Conservation (phyloP, 2,888 invertebrate genomes). For the Aquatica leii region DNA sequence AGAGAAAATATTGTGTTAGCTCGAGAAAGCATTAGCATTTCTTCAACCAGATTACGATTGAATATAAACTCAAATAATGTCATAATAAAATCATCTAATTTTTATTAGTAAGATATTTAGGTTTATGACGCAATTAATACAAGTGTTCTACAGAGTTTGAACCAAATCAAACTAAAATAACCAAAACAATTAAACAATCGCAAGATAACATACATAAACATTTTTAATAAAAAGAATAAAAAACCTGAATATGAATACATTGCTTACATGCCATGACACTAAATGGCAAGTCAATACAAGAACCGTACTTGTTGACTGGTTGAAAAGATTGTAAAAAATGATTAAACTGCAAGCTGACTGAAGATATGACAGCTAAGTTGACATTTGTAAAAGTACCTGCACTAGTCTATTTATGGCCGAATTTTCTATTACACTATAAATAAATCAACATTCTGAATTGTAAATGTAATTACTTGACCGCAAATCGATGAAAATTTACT, state of each 20-base stretch:
- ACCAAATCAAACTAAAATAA: too few relatives aligned
- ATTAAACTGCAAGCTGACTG: constrained; percentile 27
- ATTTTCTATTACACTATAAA: constrained; percentile 12
- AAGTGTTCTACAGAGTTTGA: too few relatives aligned
- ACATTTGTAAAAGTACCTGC: constrained; percentile 23
- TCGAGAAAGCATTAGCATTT: too few relatives aligned
- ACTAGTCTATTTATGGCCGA: constrained; percentile 20
- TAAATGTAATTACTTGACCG: constrained; percentile 12
- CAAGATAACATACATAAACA: too few relatives aligned
- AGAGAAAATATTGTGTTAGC: too few relatives aligned
- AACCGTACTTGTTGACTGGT: constrained; percentile 29
- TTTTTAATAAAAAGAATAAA: too few relatives aligned
- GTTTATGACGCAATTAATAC: too few relatives aligned
- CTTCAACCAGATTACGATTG: too few relatives aligned
- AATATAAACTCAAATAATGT: too few relatives aligned
- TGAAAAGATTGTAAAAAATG: constrained; percentile 27
- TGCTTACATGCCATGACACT: constrained; percentile 30
- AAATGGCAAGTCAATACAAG: constrained; percentile 36
- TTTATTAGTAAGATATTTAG: too few relatives aligned
- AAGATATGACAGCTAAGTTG: constrained; percentile 27
- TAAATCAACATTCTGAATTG: background rate
- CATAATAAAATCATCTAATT: too few relatives aligned
- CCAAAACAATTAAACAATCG: too few relatives aligned
- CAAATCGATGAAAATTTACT: constrained; percentile 13
- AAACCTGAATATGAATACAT: constrained; percentile 19